These are phyloP conservation scores for Diabrotica undecimpunctata DNA, from an alignment of 1,140 invertebrate genomes.

Conservation along the genomic window DNA sequence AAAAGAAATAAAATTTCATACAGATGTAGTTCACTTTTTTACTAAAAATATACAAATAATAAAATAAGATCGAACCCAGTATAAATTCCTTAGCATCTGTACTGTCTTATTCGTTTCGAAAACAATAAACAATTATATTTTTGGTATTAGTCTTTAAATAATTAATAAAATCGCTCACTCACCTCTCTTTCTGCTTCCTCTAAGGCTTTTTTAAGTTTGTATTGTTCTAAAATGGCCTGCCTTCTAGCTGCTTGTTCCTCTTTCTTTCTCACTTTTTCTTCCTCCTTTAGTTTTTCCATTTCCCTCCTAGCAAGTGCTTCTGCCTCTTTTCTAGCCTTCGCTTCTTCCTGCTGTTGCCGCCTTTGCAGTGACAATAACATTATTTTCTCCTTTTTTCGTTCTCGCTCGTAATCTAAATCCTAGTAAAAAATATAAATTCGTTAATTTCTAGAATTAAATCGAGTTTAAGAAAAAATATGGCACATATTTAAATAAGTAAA, in stretches of 20 bases:
- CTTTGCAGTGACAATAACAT: slow-evolving; percentile 82
- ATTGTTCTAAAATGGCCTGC: slow-evolving; percentile 86
- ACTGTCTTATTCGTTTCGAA: too few relatives aligned
- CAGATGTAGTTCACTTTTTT: too few relatives aligned
- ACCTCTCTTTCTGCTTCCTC: slow-evolving; percentile 90
- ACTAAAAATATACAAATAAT: too few relatives aligned
- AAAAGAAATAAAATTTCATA: too few relatives aligned
- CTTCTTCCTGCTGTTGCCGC: slow-evolving; percentile 84
- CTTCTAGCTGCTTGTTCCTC: slow-evolving; percentile 85
- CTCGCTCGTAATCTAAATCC: slow-evolving; percentile 82
- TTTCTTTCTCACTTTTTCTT: slow-evolving; percentile 81
- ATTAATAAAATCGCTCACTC: slow-evolving; percentile 21
- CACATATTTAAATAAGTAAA: too few relatives aligned
- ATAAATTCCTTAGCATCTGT: too few relatives aligned
- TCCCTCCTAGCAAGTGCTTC: slow-evolving; percentile 76
- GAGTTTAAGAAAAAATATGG: too few relatives aligned
- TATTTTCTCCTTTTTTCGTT: slow-evolving; percentile 84
- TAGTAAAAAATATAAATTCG: too few relatives aligned
- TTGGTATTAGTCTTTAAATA: too few relatives aligned
- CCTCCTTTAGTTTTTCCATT: slow-evolving; percentile 77
- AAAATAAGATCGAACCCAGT: too few relatives aligned
- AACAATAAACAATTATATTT: too few relatives aligned
- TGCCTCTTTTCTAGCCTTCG: slow-evolving; percentile 76
- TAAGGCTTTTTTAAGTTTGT: slow-evolving; percentile 90
- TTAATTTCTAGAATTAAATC: too few relatives aligned